Conservation (phyloP, 2,888 invertebrate species). For the Lasioglossum leucozonium region DNA sequence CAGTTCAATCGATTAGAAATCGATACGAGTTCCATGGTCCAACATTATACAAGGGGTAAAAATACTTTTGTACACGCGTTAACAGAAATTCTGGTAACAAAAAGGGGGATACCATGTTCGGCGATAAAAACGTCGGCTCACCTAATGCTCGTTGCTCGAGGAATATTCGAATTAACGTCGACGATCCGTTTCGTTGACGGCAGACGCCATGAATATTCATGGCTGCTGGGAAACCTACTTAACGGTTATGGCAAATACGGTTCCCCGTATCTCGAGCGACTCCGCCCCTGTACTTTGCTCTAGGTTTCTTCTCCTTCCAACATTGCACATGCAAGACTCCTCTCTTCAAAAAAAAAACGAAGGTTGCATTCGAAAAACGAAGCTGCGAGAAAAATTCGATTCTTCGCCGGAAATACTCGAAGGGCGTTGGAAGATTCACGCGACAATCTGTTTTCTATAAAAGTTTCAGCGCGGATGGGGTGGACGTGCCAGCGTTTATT, state of each 20-base stretch:
- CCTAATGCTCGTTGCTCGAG: not conserved
- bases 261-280: conserved; percentile 14
- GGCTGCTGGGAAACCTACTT: conserved; percentile 30
- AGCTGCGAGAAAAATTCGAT: not conserved
- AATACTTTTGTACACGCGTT: not conserved
- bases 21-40: not conserved
- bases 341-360: not conserved
- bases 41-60: not conserved
- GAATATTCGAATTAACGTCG: conserved; percentile 27
- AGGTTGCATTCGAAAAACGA: not conserved
- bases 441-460: not conserved
- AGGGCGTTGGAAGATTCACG: not conserved
- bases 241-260: conserved; percentile 40
- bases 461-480: not conserved
- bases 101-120: not conserved
- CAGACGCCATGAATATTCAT: conserved; percentile 61
- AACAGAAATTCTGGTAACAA: not conserved
- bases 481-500: not conserved
- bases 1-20: not conserved
- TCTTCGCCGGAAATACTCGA: not conserved
- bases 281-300: conserved; percentile 1
- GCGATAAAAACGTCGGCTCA: not conserved
- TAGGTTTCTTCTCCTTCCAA: not conserved
- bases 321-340: not conserved
- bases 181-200: conserved; percentile 1